A percentile compares a stretch with the other conserved stretches of the same genome.
Evolutionary conservation across 2,888 invertebrate species (phyloP).

Genomic region (Fragum whitleyi): DNA sequence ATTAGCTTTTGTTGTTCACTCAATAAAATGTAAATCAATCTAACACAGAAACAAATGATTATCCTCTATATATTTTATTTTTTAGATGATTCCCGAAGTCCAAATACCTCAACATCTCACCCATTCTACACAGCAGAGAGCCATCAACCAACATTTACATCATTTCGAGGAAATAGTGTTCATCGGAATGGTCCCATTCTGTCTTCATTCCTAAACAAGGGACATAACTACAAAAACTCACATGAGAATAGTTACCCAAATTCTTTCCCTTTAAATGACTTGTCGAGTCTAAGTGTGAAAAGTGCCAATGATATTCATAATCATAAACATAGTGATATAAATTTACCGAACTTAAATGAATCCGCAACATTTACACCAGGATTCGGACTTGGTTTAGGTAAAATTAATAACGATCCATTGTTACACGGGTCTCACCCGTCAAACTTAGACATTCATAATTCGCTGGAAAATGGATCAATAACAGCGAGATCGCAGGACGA

Average conservation of each 20-base stretch:
- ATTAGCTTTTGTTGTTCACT: too few species aligned
- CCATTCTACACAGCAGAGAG: constrained; percentile 64
- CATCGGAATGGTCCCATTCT: constrained; percentile 59
- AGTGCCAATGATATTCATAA: constrained; percentile 31
- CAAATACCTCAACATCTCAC: constrained; percentile 60
- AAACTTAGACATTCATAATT: constrained; percentile 56
- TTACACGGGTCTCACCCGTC: constrained; percentile 55
- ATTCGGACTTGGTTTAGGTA: constrained; percentile 31
- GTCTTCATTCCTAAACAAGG: constrained; percentile 53
- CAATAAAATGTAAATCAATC: too few species aligned
- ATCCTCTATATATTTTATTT: too few species aligned
- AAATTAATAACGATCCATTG: constrained; percentile 50
- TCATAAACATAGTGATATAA: constrained; percentile 41
- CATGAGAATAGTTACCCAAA: constrained; percentile 23
- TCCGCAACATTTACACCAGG: constrained; percentile 35
- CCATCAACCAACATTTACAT: constrained; percentile 61
- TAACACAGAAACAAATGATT: too few species aligned
- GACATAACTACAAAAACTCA: constrained; percentile 36
- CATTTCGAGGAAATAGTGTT: constrained; percentile 59
- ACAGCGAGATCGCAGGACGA: constrained; percentile 69
- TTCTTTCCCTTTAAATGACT: constrained; percentile 58
- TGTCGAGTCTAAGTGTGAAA: constrained; percentile 57
- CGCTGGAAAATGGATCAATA: constrained; percentile 44
- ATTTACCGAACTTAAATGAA: constrained; percentile 23
- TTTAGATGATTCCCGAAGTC: constrained; percentile 62